phyloP scores from a whole-genome alignment of 2,113 vertebrate species.

The Agapornis roseicollis region DNA sequence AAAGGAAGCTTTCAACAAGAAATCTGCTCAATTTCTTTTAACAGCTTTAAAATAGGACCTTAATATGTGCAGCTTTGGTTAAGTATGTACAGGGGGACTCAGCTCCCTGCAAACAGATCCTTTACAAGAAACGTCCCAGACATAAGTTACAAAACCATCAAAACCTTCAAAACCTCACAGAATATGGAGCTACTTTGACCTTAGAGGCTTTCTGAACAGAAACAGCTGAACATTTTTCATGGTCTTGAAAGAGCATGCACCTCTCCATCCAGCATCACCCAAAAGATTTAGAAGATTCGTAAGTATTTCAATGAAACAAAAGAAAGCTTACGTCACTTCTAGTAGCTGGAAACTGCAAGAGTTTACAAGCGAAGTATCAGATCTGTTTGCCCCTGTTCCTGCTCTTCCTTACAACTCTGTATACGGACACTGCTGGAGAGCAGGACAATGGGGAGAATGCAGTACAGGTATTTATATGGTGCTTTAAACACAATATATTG shows the following conservation, averaged over 20 bases:
- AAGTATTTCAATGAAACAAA: not conserved
- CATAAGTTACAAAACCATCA: not conserved
- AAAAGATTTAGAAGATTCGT: not conserved
- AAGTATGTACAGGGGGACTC: not conserved
- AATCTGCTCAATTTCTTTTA: not conserved
- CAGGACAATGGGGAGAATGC: not conserved
- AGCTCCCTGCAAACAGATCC: not conserved
- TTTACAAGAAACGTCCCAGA: not conserved
- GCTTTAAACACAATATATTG: not conserved
- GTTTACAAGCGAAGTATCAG: not conserved
- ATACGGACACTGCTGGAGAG: not conserved
- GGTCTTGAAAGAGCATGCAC: not conserved
- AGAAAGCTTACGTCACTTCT: not conserved
- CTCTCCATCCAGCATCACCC: not conserved
- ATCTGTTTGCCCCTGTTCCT: not conserved
- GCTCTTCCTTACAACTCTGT: not conserved
- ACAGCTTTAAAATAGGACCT: not conserved
- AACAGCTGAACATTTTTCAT: not conserved
- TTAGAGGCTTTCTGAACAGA: not conserved
- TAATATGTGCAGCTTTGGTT: accelerated
- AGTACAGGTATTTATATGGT: not conserved
- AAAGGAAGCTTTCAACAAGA: not conserved
- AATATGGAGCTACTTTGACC: not conserved
- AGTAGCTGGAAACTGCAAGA: not conserved
- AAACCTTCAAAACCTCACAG: not conserved